Evolutionary conservation across 2,797 vertebrate genomes (phyloP).

Genomic region (Typhlichthys subterraneus): DNA sequence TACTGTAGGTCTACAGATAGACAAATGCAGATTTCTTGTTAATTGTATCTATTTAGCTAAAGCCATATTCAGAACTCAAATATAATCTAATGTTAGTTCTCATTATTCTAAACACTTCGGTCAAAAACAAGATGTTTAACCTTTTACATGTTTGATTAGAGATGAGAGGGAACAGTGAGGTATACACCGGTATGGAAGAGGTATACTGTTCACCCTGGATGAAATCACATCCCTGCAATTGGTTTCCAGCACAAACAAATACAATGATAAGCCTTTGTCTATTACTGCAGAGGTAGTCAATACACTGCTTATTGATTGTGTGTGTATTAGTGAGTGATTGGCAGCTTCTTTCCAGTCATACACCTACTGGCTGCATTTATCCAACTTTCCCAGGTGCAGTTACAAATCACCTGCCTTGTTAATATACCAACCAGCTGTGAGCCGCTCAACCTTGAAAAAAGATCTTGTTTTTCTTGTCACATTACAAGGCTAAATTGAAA

Average conservation of each 20-base stretch:
- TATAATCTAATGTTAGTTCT: background rate
- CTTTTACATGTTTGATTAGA: constrained; percentile 1
- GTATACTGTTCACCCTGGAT: constrained; percentile 34
- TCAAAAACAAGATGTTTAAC: background rate
- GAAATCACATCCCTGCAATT: constrained; percentile 34
- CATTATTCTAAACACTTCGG: background rate
- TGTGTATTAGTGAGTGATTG: too few species aligned
- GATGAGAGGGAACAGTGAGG: background rate
- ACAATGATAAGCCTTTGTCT: constrained; percentile 37
- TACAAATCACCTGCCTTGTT: too few species aligned
- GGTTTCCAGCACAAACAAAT: constrained; percentile 34
- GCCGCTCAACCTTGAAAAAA: constrained; percentile 6
- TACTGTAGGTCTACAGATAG: too few species aligned
- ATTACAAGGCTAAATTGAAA: constrained; percentile 60
- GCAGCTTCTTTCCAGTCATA: too few species aligned
- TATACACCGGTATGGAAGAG: background rate
- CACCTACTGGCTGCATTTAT: too few species aligned
- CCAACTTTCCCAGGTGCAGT: too few species aligned
- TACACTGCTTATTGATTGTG: background rate
- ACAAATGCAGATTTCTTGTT: too few species aligned
- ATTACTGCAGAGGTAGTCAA: background rate
- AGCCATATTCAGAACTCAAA: background rate
- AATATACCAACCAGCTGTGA: too few species aligned
- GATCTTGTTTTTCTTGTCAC: constrained; percentile 36
- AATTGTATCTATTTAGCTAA: background rate